These are phyloP conservation scores for Caenorhabditis doughertyi DNA, from an alignment of 2,888 invertebrate genomes.

Conservation along the genomic window DNA sequence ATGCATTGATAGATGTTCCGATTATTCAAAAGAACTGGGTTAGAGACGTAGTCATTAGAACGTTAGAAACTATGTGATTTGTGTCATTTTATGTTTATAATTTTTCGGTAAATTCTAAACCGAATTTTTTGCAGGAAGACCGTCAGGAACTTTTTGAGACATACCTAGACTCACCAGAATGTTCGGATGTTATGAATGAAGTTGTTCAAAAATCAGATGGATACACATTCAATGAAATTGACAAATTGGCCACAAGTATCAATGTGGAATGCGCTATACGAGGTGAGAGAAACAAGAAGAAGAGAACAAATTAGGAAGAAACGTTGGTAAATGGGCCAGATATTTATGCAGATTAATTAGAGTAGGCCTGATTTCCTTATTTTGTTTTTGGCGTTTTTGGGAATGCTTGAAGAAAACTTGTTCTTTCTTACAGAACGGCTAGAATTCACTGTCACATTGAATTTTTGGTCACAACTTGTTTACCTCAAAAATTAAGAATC, in stretches of 20 bases:
- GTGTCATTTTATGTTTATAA: neutral
- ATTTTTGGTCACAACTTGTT: too few relatives aligned
- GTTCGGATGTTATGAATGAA: conserved; percentile 23
- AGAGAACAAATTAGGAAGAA: neutral
- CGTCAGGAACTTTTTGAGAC: conserved; percentile 48
- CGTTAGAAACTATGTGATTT: too few relatives aligned
- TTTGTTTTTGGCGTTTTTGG: neutral
- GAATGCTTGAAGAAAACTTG: neutral
- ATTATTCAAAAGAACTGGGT: neutral
- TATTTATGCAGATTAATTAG: neutral
- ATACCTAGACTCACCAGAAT: conserved; percentile 14
- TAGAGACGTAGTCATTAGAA: too few relatives aligned
- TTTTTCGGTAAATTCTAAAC: too few relatives aligned
- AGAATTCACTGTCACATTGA: too few relatives aligned
- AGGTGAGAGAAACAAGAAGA: conserved; percentile 29
- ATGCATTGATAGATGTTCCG: too few relatives aligned
- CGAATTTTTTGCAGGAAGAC: conserved; percentile 47
- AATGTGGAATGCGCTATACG: conserved; percentile 60
- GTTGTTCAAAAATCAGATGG: conserved; percentile 60
- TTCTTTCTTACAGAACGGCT: too few relatives aligned
- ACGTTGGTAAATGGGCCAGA: neutral
- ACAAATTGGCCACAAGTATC: conserved; percentile 57
- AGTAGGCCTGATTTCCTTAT: too few relatives aligned
- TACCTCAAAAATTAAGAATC: too few relatives aligned
- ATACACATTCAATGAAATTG: conserved; percentile 56